Conservation (phyloP, 1,140 invertebrate genomes). For the Plodia interpunctella region DNA sequence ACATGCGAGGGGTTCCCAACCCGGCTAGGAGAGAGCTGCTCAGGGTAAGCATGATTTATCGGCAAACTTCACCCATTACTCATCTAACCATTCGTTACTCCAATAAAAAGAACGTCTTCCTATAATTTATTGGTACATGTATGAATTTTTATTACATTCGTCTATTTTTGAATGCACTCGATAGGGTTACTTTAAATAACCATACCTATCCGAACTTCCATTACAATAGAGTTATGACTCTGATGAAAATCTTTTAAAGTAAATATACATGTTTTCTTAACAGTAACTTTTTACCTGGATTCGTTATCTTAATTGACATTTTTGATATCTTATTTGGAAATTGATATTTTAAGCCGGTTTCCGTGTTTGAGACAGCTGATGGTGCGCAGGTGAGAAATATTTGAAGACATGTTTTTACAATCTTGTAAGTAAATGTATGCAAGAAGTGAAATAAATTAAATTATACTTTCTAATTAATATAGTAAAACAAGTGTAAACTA, state of each 20-base stretch:
- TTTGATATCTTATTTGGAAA: constrained; percentile 17
- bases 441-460: too few relatives aligned
- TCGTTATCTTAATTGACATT: constrained; percentile 20
- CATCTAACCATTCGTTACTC: constrained; percentile 73
- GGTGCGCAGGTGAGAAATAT: constrained; percentile 21
- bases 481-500: too few relatives aligned
- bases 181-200: background rate
- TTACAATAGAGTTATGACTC: constrained; percentile 26
- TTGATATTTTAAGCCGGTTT: constrained; percentile 21
- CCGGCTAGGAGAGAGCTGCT: constrained; percentile 54
- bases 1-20: constrained; percentile 55
- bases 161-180: constrained; percentile 58
- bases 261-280: background rate
- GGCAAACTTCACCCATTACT: constrained; percentile 69
- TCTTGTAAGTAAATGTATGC: background rate
- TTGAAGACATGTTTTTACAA: constrained; percentile 2
- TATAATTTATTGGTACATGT: constrained; percentile 65
- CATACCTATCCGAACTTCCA: background rate
- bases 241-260: background rate
- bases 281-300: constrained; percentile 9
- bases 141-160: constrained; percentile 65
- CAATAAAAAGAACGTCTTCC: constrained; percentile 72
- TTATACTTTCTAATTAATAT: too few relatives aligned
- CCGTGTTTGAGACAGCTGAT: constrained; percentile 20
- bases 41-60: constrained; percentile 69